Conservation (phyloP, 2,888 invertebrate species). For the Amphipoea lucens region DNA sequence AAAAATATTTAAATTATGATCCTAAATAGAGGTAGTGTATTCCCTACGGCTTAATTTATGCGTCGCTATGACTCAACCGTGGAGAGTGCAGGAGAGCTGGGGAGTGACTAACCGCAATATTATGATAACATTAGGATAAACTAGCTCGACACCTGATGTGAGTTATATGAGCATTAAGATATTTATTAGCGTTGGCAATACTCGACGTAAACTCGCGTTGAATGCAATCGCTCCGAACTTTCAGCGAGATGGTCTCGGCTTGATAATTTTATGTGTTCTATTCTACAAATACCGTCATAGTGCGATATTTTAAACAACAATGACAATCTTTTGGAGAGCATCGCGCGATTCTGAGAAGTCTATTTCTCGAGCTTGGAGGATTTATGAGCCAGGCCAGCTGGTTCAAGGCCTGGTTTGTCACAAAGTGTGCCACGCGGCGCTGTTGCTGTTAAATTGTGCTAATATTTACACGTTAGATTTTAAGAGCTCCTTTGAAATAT, state of each 20-base stretch:
- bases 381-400: conserved; percentile 54
- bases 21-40: conserved; percentile 63
- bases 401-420: conserved; percentile 64
- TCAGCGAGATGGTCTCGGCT: conserved; percentile 8
- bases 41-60: conserved; percentile 57
- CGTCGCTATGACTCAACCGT: conserved; percentile 60
- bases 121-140: conserved; percentile 60
- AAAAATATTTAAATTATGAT: conserved; percentile 68
- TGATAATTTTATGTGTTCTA: conserved; percentile 37
- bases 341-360: conserved; percentile 56
- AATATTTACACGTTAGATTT: conserved; percentile 67
- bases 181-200: conserved; percentile 57
- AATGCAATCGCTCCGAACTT: conserved; percentile 33
- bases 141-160: conserved; percentile 53
- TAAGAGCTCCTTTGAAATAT: conserved; percentile 69
- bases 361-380: conserved; percentile 53
- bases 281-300: conserved; percentile 36
- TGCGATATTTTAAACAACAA: conserved; percentile 53
- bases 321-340: conserved; percentile 57
- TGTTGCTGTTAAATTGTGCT: conserved; percentile 65
- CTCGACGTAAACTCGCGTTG: conserved; percentile 30
- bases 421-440: conserved; percentile 58
- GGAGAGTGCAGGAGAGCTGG: conserved; percentile 36
- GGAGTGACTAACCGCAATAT: conserved; percentile 53
- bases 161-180: conserved; percentile 56